Base-by-base conservation (phyloP, 2,888 invertebrate species). In the Rhabditoides inermis region DNA sequence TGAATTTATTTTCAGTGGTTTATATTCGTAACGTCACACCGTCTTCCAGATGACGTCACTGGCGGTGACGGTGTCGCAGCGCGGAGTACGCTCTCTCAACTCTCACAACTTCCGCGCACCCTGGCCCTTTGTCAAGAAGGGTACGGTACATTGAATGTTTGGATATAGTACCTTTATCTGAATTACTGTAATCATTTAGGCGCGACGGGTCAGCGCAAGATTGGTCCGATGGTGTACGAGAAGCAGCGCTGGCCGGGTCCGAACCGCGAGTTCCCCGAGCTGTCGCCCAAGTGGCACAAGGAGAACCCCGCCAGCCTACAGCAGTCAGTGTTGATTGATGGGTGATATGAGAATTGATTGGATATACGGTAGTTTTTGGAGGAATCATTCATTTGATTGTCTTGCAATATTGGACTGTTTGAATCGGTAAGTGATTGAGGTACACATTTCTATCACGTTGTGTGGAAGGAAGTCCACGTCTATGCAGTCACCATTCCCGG, bases 61-160 rank as follows among this genome's bases (percentile, higher is more conserved):
- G 7, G 23, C 22, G 12, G n/a, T 22, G 15, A 18, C 15, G 6
- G 26, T 32, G 49, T 54, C 45, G 49, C 49, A 23, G 32, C 28
- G 69, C 26, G 64, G 65, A 2, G 73, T 73, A 5, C 60, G 73
- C 6, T 68, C 67, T 12, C 55, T 74, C 7, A 58, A 68, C 47
- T 40, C 53, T 2, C 55, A 51, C 27, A 55, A 68, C 37, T 74
- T 72, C 54, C 58, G 58, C 25, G 58, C 74, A 6, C 73, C 74
- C 6, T 74, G 72, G 72, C 69, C 72, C 15, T 70, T 74, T 56
- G 68, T 69, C 18, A 73, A 74, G 57, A 72, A 73, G 57, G 69
- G 63, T 59, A n/a, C 20, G n/a, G 7, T 32, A 7, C 7, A 10
- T 32, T 15, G 7, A 32, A 7, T 32, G 32, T 10, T 7, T 10